Base-by-base conservation (phyloP, 2,113 vertebrate species). In the Tragulus kanchil region DNA sequence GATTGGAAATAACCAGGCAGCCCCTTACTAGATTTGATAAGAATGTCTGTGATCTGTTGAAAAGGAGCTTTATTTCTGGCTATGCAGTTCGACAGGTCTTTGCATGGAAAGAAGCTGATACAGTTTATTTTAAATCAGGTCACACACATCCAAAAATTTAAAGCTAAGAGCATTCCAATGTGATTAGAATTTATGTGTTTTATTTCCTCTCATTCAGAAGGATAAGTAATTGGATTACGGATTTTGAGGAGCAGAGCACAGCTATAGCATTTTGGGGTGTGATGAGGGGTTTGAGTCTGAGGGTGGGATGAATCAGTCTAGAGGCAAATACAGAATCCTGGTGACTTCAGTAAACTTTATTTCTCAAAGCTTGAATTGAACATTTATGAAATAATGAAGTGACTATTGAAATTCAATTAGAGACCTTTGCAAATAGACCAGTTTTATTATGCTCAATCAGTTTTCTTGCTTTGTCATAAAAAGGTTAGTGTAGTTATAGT, bases 91-190 rank as follows among this genome's bases (percentile, higher is more conserved):
- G 88, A 90, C 82, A 0, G 42, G n/a, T 93, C n/a, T 54, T 93
- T 71, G 42, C 42, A 28, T 61, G 86, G 69, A 67, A 90, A 59
- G 89, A 89, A 65, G 36, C 79, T 87, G 58, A 89, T 15, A 23
- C 23, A 50, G 91, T 93, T 96, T 88, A 94, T 96, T 96, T 97
- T 83, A 87, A 97, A 82, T 52, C 83, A 97, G 87, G 84, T 93
- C 79, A 91, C 59, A n/a, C 52, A 93, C 23, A 19, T 81, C 42
- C n/a, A 50, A 75, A 97, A 94, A 31, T 92, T 8, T 26, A 95
- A 92, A 78, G 61, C 15, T 95, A 96, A 96, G 95, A 48, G 5
- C 5, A 62, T 93, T 89, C 58, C 13, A 59, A 95, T 61, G 10
- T 36, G 62, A 42, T 89, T 50, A 89, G 45, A 87, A 75, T 85